These are phyloP conservation scores for Scelioninae gen. 2 DNA, from an alignment of 2,888 invertebrate species.

Conservation along the genomic window DNA sequence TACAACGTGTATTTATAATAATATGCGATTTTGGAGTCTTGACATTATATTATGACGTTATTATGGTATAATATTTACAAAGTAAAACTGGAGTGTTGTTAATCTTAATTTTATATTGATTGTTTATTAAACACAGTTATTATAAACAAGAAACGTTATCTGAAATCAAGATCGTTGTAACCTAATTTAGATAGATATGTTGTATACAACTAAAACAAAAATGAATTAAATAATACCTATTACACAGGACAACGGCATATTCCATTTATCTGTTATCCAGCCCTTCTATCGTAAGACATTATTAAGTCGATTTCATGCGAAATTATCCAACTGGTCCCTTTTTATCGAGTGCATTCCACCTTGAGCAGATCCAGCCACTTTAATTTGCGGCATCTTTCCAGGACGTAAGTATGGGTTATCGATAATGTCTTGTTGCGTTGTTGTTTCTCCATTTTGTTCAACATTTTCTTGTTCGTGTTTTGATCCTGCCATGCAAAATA, in stretches of 20 bases:
- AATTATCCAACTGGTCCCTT: conserved; percentile 26
- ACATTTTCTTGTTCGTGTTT: conserved; percentile 63
- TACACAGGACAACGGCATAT: conserved; percentile 57
- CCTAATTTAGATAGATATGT: conserved; percentile 52
- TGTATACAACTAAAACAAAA: conserved; percentile 45
- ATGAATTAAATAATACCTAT: conserved; percentile 40
- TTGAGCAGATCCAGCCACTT: conserved; percentile 39
- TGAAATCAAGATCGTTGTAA: conserved; percentile 36
- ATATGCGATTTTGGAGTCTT: conserved; percentile 40
- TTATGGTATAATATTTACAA: conserved; percentile 56
- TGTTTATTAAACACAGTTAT: conserved; percentile 49
- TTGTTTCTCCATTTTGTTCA: conserved; percentile 70
- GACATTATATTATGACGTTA: conserved; percentile 27
- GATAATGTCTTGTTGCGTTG: conserved; percentile 71
- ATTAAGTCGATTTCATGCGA: conserved; percentile 25
- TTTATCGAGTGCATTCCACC: conserved; percentile 29
- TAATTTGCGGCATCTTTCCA: conserved; percentile 75
- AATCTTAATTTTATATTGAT: conserved; percentile 64
- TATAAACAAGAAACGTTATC: conserved; percentile 8
- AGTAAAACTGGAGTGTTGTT: conserved; percentile 64
- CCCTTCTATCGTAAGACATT: conserved; percentile 39
- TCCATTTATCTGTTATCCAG: conserved; percentile 52
- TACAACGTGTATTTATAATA: conserved; percentile 53
- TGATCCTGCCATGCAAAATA: conserved; percentile 59
- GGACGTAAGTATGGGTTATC: conserved; percentile 74